Percentiles rank a stretch among this genome's conserved stretches.
These are phyloP conservation scores for Tupaia tana DNA, from an alignment of 2,113 vertebrate genomes.

Conservation along the genomic window DNA sequence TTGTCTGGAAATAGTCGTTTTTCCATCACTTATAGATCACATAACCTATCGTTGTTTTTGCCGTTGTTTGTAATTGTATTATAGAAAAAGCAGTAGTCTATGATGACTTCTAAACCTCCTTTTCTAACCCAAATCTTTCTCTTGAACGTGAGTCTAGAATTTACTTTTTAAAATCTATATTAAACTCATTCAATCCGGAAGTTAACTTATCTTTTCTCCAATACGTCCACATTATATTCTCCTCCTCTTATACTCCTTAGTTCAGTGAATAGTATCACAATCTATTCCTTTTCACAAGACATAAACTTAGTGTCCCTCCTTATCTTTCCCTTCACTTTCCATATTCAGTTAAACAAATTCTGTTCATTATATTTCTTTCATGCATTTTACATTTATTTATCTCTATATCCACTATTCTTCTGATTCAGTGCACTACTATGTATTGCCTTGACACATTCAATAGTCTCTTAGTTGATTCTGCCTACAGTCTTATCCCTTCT, in stretches of 20 bases:
- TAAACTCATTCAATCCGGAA: neutral
- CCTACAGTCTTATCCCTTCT: neutral
- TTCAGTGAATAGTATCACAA: neutral
- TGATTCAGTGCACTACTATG: neutral
- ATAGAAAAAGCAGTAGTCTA: neutral
- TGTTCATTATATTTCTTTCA: neutral
- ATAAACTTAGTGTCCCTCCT: neutral
- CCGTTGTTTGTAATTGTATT: neutral
- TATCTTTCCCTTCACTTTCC: neutral
- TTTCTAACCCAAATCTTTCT: neutral
- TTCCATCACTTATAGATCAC: neutral
- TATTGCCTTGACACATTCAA: neutral
- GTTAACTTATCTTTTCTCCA: neutral
- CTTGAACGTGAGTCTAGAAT: neutral
- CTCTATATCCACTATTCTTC: neutral
- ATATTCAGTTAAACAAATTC: neutral
- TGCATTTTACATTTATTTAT: neutral
- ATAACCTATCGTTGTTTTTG: neutral
- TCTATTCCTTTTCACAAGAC: neutral
- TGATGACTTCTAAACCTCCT: neutral
- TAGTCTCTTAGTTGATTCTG: neutral
- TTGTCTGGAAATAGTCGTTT: neutral
- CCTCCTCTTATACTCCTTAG: neutral
- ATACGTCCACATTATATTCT: neutral
- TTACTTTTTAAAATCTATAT: neutral